These are phyloP conservation scores for Psittacula derbiana DNA, from an alignment of 2,797 vertebrate species.

Conservation along the genomic window DNA sequence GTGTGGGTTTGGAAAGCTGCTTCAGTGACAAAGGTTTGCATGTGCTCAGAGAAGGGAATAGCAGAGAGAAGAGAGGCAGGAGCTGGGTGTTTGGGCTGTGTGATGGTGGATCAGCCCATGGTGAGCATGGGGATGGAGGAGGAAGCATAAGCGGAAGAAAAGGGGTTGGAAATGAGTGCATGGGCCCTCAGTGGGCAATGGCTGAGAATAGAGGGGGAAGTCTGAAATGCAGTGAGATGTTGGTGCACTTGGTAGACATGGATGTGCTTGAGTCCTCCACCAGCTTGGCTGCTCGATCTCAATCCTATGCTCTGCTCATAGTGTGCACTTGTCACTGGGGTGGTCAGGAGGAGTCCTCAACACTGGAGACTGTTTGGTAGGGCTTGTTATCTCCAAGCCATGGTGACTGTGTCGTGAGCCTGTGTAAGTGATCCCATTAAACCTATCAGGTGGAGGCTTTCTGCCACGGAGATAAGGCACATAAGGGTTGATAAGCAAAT, in stretches of 20 bases:
- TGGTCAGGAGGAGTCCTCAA: not conserved
- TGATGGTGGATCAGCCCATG: not conserved
- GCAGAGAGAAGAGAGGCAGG: not conserved
- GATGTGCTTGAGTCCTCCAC: not conserved
- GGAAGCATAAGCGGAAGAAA: not conserved
- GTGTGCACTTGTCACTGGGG: fast-evolving
- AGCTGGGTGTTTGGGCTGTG: not conserved
- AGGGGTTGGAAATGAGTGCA: not conserved
- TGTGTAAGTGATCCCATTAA: not conserved
- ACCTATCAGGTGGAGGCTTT: not conserved
- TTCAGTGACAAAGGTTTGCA: not conserved
- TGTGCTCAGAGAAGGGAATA: not conserved
- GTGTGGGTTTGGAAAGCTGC: not conserved
- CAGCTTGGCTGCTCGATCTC: not conserved
- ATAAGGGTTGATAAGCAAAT: slow-evolving; percentile 12
- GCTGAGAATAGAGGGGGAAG: not conserved
- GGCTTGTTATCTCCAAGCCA: not conserved
- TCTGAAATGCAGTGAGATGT: not conserved
- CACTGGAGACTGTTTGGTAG: not conserved
- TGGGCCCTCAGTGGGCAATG: not conserved
- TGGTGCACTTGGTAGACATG: not conserved
- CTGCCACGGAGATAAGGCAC: slow-evolving; percentile 12
- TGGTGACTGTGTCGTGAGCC: not conserved
- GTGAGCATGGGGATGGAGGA: not conserved
- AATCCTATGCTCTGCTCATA: not conserved